Evolutionary conservation across 2,113 vertebrate species (phyloP).

Genomic region (Paramisgurnus dabryanus): DNA sequence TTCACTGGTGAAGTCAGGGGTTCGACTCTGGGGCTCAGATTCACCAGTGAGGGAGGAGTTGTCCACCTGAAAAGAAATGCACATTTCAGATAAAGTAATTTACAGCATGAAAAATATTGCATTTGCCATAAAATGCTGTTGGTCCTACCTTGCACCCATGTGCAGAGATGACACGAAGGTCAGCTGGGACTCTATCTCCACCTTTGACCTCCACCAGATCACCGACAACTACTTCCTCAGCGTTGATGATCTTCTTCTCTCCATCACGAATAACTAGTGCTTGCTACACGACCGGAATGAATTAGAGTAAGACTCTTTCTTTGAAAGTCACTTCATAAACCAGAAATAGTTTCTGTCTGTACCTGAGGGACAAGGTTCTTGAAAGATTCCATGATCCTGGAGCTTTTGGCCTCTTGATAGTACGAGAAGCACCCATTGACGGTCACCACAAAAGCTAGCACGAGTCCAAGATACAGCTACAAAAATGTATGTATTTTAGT

Average conservation of each 20-base stretch:
- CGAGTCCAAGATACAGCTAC: conserved; percentile 92
- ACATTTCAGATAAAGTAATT: neutral
- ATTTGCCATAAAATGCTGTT: neutral
- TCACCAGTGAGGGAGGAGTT: conserved; percentile 97
- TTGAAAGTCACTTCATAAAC: neutral
- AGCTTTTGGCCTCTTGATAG: conserved; percentile 98
- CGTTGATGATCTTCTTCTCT: conserved; percentile 89
- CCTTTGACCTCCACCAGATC: conserved; percentile 95
- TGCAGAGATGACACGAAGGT: conserved; percentile 87
- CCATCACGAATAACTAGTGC: conserved; percentile 91
- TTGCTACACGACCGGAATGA: conserved; percentile 75
- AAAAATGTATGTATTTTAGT: neutral
- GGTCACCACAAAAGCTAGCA: conserved; percentile 91
- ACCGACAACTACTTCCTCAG: conserved; percentile 88
- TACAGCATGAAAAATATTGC: neutral
- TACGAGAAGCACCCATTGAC: conserved; percentile 96
- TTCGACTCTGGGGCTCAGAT: conserved; percentile 91
- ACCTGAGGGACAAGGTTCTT: conserved; percentile 98
- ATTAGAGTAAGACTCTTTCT: neutral
- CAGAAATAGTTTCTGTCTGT: conserved; percentile 24
- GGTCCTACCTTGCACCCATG: conserved; percentile 89
- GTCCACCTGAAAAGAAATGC: conserved; percentile 79
- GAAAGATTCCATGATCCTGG: conserved; percentile 98
- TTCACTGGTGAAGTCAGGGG: conserved; percentile 89
- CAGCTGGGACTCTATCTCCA: conserved; percentile 93